Evolutionary conservation across 2,113 vertebrate genomes (phyloP).

Genomic region (Aegypius monachus): DNA sequence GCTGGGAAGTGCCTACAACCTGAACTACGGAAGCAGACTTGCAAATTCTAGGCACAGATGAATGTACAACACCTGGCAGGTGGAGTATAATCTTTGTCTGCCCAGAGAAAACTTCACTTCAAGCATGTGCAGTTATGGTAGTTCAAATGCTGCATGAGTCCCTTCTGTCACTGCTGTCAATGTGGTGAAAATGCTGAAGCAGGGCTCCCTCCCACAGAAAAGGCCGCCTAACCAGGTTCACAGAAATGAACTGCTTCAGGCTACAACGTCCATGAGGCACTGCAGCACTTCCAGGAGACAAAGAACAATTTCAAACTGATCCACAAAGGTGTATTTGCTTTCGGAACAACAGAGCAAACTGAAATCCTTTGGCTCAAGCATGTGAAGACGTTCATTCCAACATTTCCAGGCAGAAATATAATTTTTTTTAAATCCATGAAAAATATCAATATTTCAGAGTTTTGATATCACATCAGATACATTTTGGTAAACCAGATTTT

Average conservation of each 20-base stretch:
- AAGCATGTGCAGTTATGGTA: neutral
- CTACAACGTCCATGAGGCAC: neutral
- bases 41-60: neutral
- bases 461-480: neutral
- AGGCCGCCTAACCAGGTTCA: neutral
- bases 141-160: neutral
- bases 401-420: neutral
- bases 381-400: neutral
- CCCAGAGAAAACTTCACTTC: neutral
- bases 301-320: neutral
- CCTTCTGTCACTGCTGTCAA: neutral
- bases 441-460: neutral
- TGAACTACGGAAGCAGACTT: neutral
- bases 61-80: neutral
- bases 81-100: neutral
- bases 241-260: neutral
- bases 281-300: neutral
- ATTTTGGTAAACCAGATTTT: neutral
- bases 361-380: neutral
- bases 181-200: neutral
- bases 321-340: neutral
- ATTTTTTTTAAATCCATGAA: neutral
- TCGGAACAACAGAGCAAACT: neutral
- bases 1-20: neutral
- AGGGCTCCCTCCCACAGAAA: neutral